phyloP scores from a whole-genome alignment of 2,888 invertebrate species.

The Spisula solida region DNA sequence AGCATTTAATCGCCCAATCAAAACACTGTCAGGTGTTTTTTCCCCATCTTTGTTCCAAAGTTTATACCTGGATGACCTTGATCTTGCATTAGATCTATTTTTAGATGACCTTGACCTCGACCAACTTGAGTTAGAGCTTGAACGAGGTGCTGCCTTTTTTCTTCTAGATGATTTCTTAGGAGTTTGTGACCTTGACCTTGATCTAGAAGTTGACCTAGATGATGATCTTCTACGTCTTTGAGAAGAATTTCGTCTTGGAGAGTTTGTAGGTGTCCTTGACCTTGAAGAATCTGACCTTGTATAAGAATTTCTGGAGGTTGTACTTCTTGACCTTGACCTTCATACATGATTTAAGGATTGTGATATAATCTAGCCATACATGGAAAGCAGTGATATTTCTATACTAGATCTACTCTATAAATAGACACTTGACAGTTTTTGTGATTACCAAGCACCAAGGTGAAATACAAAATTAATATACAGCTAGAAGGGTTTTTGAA shows the following conservation, averaged over 20 bases:
- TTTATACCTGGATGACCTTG: constrained; percentile 14
- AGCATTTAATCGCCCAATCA: neutral
- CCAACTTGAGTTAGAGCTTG: neutral
- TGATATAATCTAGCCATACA: neutral
- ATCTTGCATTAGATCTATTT: neutral
- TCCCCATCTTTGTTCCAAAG: neutral
- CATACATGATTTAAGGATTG: constrained; percentile 35
- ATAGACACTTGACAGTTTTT: no score
- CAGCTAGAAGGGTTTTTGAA: no score
- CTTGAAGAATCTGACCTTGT: constrained; percentile 72
- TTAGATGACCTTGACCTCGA: constrained; percentile 28
- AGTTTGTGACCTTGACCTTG: constrained; percentile 34
- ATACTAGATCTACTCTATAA: neutral
- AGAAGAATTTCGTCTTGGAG: constrained; percentile 36
- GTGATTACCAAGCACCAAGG: no score
- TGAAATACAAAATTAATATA: no score
- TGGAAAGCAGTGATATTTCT: neutral
- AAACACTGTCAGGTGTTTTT: neutral
- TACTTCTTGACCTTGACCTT: constrained; percentile 28
- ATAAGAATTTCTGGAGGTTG: constrained; percentile 51
- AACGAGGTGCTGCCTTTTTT: neutral
- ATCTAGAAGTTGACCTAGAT: constrained; percentile 53
- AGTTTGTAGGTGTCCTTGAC: constrained; percentile 55
- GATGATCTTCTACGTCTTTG: constrained; percentile 52
- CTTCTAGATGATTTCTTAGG: neutral